Evolutionary conservation across 1,140 invertebrate genomes (phyloP).

Genomic region (Lepidotrigona ventralis): DNA sequence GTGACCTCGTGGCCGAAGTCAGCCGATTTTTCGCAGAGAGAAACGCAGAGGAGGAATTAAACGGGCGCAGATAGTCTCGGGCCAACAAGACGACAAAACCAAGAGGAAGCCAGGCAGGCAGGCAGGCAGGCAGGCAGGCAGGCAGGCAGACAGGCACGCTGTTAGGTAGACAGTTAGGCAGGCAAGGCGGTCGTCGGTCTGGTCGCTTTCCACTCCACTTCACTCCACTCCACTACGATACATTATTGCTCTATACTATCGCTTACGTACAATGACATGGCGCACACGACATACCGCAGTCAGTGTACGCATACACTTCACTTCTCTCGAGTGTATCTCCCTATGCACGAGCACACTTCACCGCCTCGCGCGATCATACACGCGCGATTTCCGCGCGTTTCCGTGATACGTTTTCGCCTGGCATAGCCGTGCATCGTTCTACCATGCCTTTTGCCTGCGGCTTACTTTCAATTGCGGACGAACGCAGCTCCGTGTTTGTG

Average conservation of each 20-base stretch:
- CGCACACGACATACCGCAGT: constrained; percentile 57
- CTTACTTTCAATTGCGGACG: neutral
- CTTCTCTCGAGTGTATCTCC: constrained; percentile 37
- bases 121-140: constrained; percentile 43
- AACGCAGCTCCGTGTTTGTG: neutral
- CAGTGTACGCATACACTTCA: constrained; percentile 57
- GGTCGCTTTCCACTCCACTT: constrained; percentile 56
- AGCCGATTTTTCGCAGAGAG: constrained; percentile 52
- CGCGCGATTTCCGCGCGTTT: constrained; percentile 58
- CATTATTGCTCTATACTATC: constrained; percentile 48
- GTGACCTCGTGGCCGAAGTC: constrained; percentile 48
- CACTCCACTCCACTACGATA: constrained; percentile 53
- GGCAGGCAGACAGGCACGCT: constrained; percentile 47
- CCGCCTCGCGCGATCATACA: constrained; percentile 46
- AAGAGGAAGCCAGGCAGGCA: constrained; percentile 26
- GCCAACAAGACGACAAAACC: neutral
- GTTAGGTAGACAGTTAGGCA: constrained; percentile 46
- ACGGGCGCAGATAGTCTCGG: constrained; percentile 39
- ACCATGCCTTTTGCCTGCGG: neutral
- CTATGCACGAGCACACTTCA: constrained; percentile 45
- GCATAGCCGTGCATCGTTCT: constrained; percentile 32
- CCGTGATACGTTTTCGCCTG: constrained; percentile 12
- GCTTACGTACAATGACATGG: constrained; percentile 54
- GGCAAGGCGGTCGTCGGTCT: constrained; percentile 52
- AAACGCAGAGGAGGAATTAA: constrained; percentile 29